phyloP scores from a whole-genome alignment of 2,797 vertebrate species.

The Heliangelus exortis region DNA sequence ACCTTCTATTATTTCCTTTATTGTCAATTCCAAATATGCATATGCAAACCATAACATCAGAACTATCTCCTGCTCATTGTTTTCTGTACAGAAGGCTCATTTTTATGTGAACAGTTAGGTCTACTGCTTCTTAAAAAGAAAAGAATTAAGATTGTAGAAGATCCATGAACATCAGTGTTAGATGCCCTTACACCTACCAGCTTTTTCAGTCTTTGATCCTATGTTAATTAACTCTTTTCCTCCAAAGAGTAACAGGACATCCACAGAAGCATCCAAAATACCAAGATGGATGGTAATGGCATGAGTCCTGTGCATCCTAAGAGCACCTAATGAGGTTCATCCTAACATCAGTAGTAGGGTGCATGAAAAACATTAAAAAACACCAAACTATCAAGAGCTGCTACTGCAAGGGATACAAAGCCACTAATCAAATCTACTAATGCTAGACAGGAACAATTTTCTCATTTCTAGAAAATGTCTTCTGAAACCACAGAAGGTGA shows the following conservation, averaged over 20 bases:
- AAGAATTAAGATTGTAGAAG: background rate
- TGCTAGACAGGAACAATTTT: background rate
- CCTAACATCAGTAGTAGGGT: background rate
- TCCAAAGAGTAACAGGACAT: background rate
- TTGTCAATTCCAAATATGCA: background rate
- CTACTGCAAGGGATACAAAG: background rate
- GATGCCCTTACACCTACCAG: background rate
- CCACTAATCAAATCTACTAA: background rate
- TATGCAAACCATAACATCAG: background rate
- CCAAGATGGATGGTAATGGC: fast-evolving
- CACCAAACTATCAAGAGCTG: background rate
- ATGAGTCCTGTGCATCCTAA: background rate
- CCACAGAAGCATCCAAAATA: background rate
- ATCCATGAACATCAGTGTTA: background rate
- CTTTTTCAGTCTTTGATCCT: background rate
- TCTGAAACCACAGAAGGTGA: background rate
- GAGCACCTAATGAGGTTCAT: background rate
- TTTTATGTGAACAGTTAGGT: background rate
- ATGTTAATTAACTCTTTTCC: background rate
- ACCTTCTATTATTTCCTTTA: background rate
- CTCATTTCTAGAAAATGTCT: background rate
- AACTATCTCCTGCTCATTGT: background rate
- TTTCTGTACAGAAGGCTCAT: background rate
- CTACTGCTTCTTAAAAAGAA: background rate
- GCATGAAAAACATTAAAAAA: background rate